A percentile compares a stretch with the other conserved stretches of the same genome.
Evolutionary conservation across 1,140 invertebrate species (phyloP).

Genomic region (Heterodera schachtii): DNA sequence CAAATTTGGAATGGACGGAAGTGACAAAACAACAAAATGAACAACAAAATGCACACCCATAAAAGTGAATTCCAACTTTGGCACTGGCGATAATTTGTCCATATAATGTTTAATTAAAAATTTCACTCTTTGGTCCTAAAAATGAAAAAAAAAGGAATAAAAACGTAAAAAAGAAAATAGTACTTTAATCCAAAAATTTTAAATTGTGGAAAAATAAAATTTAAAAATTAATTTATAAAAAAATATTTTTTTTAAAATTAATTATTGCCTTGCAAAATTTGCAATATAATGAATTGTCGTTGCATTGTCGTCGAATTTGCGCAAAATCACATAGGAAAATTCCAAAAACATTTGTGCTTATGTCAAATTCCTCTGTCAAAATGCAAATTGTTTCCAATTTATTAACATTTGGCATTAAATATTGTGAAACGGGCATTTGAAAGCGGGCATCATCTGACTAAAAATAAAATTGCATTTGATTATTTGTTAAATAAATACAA

Average conservation of each 20-base stretch:
- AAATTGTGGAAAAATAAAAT: neutral
- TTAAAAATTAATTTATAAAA: neutral
- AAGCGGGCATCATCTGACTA: neutral
- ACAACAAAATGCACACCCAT: neutral
- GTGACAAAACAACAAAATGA: neutral
- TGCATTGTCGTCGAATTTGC: neutral
- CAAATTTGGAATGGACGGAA: neutral
- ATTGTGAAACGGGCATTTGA: neutral
- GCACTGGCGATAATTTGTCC: neutral
- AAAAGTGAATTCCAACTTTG: neutral
- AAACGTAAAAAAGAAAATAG: no score
- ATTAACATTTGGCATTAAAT: neutral
- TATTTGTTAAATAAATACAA: no score
- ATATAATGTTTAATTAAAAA: neutral
- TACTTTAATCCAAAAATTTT: no score
- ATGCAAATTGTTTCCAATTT: neutral
- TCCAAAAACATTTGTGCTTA: neutral
- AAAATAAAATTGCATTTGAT: no score
- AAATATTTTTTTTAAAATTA: neutral
- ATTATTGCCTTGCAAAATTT: neutral
- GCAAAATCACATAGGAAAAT: neutral
- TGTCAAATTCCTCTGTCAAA: neutral
- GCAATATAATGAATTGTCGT: neutral
- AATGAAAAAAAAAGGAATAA: neutral
- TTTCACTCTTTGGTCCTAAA: neutral